phyloP scores from a whole-genome alignment of 1,140 invertebrate species.

The Drosophila athabasca region DNA sequence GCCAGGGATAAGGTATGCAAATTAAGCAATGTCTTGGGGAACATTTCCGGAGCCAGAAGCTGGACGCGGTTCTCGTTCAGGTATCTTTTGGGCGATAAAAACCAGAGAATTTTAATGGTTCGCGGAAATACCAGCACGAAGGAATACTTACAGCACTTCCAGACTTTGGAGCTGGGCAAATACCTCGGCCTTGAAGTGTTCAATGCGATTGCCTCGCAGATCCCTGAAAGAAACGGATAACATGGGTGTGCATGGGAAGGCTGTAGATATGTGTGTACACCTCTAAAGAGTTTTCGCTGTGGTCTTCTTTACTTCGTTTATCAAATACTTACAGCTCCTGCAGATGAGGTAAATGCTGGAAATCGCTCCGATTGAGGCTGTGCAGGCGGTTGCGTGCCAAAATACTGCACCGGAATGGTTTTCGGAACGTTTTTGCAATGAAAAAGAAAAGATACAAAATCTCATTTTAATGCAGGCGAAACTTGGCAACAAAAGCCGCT shows the following conservation, averaged over 20 bases:
- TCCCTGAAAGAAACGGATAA: constrained; percentile 62
- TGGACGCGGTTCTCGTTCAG: constrained; percentile 71
- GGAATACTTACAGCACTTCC: constrained; percentile 83
- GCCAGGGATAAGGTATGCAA: constrained; percentile 82
- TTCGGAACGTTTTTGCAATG: background rate
- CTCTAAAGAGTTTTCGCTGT: background rate
- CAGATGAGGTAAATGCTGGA: constrained; percentile 65
- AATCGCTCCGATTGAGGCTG: constrained; percentile 61
- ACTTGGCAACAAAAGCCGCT: constrained; percentile 51
- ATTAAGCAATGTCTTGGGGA: constrained; percentile 59
- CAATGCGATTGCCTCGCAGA: constrained; percentile 82
- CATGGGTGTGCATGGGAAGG: too few species aligned
- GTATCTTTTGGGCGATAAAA: constrained; percentile 45
- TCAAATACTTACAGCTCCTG: constrained; percentile 82
- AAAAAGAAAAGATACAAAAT: constrained; percentile 47
- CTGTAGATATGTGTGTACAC: too few species aligned
- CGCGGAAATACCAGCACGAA: background rate
- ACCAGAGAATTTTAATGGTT: background rate
- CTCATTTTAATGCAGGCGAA: constrained; percentile 62
- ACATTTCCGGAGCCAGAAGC: constrained; percentile 54
- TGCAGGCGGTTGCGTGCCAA: constrained; percentile 77
- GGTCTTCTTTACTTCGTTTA: background rate
- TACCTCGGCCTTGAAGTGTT: constrained; percentile 60
- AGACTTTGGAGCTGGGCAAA: constrained; percentile 73
- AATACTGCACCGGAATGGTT: constrained; percentile 57